A percentile compares a stretch with the other conserved stretches of the same genome.
Conservation (phyloP, 2,113 vertebrate species). For the Sander lucioperca region DNA sequence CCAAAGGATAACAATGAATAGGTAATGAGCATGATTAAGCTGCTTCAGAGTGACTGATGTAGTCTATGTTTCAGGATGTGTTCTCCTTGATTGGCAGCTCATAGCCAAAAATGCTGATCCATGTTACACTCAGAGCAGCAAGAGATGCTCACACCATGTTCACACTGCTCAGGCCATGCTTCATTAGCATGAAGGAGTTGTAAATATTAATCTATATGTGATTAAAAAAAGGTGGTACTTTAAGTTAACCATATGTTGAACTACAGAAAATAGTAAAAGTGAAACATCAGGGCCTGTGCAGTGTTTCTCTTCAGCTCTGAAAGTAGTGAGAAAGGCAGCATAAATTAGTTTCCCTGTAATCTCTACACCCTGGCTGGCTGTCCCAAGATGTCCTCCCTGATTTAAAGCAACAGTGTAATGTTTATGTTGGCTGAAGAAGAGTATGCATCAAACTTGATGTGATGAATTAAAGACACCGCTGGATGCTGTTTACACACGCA, state of each 20-base stretch:
- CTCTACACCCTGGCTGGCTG: constrained; percentile 66
- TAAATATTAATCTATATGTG: too few species aligned
- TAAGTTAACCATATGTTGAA: constrained; percentile 7
- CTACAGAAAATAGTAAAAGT: constrained; percentile 2
- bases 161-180: not conserved
- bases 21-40: not conserved
- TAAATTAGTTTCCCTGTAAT: constrained; percentile 77
- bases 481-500: constrained; percentile 78
- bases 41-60: not conserved
- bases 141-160: not conserved
- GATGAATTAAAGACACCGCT: constrained; percentile 82
- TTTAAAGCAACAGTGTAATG: constrained; percentile 79
- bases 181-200: not conserved
- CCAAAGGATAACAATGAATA: not conserved
- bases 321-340: constrained; percentile 61
- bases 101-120: too few species aligned
- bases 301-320: constrained; percentile 67
- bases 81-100: not conserved
- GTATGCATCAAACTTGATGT: constrained; percentile 79
- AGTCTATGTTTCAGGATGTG: not conserved
- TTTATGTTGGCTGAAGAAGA: constrained; percentile 80
- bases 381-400: constrained; percentile 78
- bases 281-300: constrained; percentile 26
- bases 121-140: too few species aligned
- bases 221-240: not conserved